A percentile compares a stretch with the other conserved stretches of the same genome.
phyloP scores from a whole-genome alignment of 2,888 invertebrate species.

The Latrodectus elegans region DNA sequence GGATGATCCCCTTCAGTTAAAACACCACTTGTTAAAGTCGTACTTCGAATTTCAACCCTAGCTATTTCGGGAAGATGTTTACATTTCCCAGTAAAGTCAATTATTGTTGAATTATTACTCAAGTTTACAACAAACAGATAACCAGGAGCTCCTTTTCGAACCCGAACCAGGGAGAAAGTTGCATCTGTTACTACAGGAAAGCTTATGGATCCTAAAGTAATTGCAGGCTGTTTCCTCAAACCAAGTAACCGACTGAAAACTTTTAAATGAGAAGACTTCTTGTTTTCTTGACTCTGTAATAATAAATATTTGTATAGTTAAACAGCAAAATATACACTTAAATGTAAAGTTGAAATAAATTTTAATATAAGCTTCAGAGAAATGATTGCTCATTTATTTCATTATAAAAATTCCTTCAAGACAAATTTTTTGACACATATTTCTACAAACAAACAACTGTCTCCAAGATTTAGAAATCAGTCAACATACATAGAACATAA shows the following conservation, averaged over 20 bases:
- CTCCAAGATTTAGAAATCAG: no score
- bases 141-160: conserved; percentile 75
- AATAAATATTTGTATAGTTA: neutral
- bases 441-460: no score
- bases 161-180: conserved; percentile 68
- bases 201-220: conserved; percentile 65
- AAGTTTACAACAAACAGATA: conserved; percentile 85
- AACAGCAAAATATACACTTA: neutral
- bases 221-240: conserved; percentile 67
- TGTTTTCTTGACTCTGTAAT: conserved; percentile 58
- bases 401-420: no score
- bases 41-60: conserved; percentile 56
- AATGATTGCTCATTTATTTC: neutral
- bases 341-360: neutral
- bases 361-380: neutral
- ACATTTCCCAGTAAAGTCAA: conserved; percentile 77
- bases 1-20: conserved; percentile 56
- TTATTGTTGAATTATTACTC: conserved; percentile 76
- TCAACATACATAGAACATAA: neutral
- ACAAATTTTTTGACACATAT: no score
- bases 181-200: conserved; percentile 45
- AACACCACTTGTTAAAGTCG: conserved; percentile 36
- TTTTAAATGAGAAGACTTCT: conserved; percentile 69
- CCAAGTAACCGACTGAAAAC: conserved; percentile 66
- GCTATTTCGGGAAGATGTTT: conserved; percentile 53